Conservation (phyloP, 64 coral and sea anemone genomes). For the Pocillopora damicornis region DNA sequence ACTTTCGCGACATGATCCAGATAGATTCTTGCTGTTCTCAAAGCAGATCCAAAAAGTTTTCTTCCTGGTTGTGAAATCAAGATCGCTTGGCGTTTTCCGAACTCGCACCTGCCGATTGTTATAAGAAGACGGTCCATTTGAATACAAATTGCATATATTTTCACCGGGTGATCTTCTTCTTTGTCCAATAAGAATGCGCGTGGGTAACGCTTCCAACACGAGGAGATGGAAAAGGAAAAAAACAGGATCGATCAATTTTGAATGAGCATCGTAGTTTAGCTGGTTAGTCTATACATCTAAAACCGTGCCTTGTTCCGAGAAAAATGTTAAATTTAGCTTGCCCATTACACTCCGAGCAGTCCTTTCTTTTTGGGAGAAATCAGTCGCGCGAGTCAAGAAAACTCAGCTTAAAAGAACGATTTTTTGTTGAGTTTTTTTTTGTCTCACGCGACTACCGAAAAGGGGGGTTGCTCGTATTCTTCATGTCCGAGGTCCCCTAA, state of each 20-base stretch:
- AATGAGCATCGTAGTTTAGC: not conserved
- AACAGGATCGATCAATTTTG: not conserved
- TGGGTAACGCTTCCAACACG: not conserved
- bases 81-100: slow-evolving; percentile 3
- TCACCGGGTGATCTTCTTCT: not conserved
- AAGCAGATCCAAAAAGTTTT: not conserved
- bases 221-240: not conserved
- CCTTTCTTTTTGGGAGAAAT: too few relatives aligned
- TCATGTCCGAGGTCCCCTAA: too few relatives aligned
- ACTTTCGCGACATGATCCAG: slow-evolving; percentile 10
- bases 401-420: not conserved
- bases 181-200: not conserved
- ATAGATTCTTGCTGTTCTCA: not conserved
- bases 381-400: not conserved
- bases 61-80: not conserved
- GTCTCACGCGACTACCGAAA: too few relatives aligned
- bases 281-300: not conserved
- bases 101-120: not conserved
- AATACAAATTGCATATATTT: slow-evolving; percentile 18
- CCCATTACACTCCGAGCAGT: not conserved
- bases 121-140: not conserved
- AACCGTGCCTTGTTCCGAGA: not conserved
- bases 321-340: not conserved
- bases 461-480: too few relatives aligned
- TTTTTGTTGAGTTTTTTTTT: too few relatives aligned